phyloP scores from a whole-genome alignment of 2,888 invertebrate species.

The Drosophila peninsularis region DNA sequence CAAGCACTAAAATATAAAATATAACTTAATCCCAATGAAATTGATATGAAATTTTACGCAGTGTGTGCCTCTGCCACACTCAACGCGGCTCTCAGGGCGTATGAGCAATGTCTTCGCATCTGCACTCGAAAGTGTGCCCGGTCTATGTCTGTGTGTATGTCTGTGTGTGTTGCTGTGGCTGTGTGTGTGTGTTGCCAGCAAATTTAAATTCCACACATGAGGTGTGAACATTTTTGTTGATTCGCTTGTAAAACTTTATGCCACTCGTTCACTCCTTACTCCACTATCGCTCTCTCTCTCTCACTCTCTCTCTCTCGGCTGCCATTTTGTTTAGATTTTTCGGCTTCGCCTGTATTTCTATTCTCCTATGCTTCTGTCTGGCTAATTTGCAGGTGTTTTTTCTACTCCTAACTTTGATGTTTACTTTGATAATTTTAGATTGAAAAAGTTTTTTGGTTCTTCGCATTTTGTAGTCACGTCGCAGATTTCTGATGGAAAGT shows the following conservation, averaged over 20 bases:
- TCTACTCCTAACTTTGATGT: constrained; percentile 64
- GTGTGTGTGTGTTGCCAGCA: constrained; percentile 3
- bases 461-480: constrained; percentile 42
- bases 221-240: constrained; percentile 66
- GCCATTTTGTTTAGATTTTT: constrained; percentile 41
- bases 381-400: constrained; percentile 57
- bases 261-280: constrained; percentile 8
- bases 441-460: constrained; percentile 63
- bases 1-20: constrained; percentile 77
- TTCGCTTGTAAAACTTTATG: constrained; percentile 53
- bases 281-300: not conserved
- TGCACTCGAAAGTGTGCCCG: constrained; percentile 8
- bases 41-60: constrained; percentile 72
- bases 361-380: constrained; percentile 18
- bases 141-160: not conserved
- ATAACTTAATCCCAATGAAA: constrained; percentile 78
- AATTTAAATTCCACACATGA: constrained; percentile 77
- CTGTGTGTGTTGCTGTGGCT: not conserved
- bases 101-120: constrained; percentile 39
- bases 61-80: constrained; percentile 27
- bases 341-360: constrained; percentile 16
- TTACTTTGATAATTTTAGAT: constrained; percentile 76
- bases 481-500: constrained; percentile 42
- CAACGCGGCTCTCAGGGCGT: constrained; percentile 34
- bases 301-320: not conserved